phyloP scores from a whole-genome alignment of 2,113 vertebrate species.

The Setophaga coronata region DNA sequence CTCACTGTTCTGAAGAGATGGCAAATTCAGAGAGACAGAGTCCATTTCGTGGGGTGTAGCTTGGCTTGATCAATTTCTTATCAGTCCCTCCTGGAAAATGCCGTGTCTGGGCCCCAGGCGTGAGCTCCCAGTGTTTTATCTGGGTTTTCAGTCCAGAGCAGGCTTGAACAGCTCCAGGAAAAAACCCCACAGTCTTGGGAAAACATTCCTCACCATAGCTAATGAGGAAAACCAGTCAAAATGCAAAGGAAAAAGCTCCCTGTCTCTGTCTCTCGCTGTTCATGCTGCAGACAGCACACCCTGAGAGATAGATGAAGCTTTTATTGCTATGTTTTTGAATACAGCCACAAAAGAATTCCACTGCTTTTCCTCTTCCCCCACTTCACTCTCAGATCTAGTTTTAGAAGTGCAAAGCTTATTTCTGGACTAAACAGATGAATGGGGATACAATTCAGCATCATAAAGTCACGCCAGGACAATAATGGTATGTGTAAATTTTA shows the following conservation, averaged over 20 bases:
- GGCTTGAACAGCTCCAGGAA: neutral
- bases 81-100: neutral
- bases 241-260: neutral
- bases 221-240: rapidly evolving
- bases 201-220: too few relatives aligned
- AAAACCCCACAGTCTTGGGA: neutral
- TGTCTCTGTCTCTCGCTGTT: neutral
- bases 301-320: neutral
- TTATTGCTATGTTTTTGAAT: neutral
- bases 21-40: neutral
- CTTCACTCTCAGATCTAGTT: neutral
- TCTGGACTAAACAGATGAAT: neutral
- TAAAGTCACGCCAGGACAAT: neutral
- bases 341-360: neutral
- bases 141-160: neutral
- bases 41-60: too few relatives aligned
- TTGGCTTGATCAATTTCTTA: neutral
- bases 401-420: neutral
- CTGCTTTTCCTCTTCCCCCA: rapidly evolving
- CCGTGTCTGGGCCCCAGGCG: rapidly evolving
- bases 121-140: neutral
- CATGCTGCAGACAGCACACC: rapidly evolving
- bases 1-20: neutral
- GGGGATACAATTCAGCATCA: neutral
- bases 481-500: neutral